phyloP scores from a whole-genome alignment of 1,140 invertebrate species.

The Melanaphis sacchari region DNA sequence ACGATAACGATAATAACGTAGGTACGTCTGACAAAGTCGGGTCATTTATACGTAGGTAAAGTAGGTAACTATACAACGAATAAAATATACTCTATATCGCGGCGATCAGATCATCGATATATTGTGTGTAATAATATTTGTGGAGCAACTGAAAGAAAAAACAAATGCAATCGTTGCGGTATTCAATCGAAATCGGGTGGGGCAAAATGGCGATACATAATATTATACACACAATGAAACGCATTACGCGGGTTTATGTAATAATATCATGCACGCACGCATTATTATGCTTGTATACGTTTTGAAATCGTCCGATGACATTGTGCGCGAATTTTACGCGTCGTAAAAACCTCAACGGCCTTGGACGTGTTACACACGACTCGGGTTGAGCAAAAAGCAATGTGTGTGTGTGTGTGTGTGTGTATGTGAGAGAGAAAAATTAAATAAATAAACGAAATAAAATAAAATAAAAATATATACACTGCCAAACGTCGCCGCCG shows the following conservation, averaged over 20 bases:
- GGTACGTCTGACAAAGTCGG: not conserved
- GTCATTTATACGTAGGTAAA: too few species aligned
- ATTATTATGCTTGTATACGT: not conserved
- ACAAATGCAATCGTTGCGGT: not conserved
- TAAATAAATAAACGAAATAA: conserved; percentile 12
- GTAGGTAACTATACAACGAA: not conserved
- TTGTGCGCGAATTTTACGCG: conserved; percentile 42
- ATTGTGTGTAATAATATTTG: too few species aligned
- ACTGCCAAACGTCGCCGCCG: not conserved
- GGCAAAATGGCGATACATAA: not conserved
- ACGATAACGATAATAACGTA: not conserved
- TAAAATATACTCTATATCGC: not conserved
- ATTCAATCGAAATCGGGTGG: too few species aligned
- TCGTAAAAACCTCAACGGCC: conserved; percentile 43
- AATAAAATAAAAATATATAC: not conserved
- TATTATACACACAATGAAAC: not conserved
- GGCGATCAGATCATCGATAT: not conserved
- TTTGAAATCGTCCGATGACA: conserved; percentile 45
- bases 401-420: too few species aligned
- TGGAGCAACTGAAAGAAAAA: not conserved
- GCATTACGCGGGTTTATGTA: conserved; percentile 10
- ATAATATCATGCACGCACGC: conserved; percentile 18
- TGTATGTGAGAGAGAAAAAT: not conserved
- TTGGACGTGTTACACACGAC: conserved; percentile 32
- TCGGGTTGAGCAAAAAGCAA: not conserved